Base-by-base conservation (phyloP, 2,113 vertebrate genomes). In the Vidua chalybeata region DNA sequence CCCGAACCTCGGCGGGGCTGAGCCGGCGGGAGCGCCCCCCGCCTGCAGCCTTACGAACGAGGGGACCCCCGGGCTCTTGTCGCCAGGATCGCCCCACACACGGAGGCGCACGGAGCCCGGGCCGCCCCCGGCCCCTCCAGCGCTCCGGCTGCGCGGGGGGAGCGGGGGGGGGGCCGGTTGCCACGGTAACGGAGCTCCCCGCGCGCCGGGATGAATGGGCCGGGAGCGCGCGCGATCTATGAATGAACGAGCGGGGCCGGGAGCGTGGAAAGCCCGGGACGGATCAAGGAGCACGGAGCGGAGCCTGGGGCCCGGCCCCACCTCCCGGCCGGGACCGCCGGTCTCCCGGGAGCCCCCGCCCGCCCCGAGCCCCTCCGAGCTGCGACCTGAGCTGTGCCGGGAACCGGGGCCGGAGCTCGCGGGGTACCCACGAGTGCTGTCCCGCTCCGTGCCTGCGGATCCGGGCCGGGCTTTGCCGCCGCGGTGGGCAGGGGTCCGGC, bases 131-230 rank as follows among this genome's bases (percentile, higher is more conserved):
- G 20, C 6, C 21, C 20, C 52, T 56, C 13, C 45, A 3, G 63
- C 18, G 39, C 67, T 31, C 51, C 62, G 28, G 35, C 16, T 5
- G 30, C 4, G 45, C 14, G 1, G 55, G 10, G 67, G 58, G 39
- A 10, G 10, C 5, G 18, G 20, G 51, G 28, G 41, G 59, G 74
- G 59, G 58, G 15, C 23, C 10, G 31, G 94, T 94, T 94, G 83
- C 84, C 71, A 41, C 1, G 83, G 90, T 67, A 85, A 93, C 92
- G 74, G 49, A 15, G 48, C 59, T 87, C 73, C 83, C 61, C 78
- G 64, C 78, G 69, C 59, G 87, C 63, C 13, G 79, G 68, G n/a
- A 90, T 94, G 95, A 96, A 96, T 94, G 95, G 52, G 75, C 55
- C 79, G 69, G 69, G 87, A 76, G 85, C 81, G 94, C 91, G 94